Conservation (phyloP, 1,140 invertebrate species). For the Phymastichus coffea region DNA sequence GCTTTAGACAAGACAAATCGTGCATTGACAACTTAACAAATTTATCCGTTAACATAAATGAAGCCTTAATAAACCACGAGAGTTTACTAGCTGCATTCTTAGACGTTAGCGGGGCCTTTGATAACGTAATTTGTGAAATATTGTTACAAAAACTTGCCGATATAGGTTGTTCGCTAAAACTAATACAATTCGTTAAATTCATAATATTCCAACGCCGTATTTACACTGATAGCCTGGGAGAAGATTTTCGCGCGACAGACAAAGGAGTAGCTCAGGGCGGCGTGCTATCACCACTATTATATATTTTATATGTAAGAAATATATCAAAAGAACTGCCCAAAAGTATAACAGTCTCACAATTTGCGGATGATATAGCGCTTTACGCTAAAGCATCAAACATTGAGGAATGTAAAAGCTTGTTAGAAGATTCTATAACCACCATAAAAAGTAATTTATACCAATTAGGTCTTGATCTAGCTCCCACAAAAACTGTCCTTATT, state of each 20-base stretch:
- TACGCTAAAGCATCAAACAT: neutral
- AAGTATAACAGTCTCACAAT: neutral
- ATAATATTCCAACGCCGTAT: neutral
- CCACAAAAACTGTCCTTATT: slow-evolving; percentile 6
- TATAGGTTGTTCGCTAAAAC: neutral
- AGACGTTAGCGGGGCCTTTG: slow-evolving; percentile 22
- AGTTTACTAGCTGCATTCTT: slow-evolving; percentile 13
- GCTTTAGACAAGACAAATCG: too few relatives aligned
- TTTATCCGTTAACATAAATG: too few relatives aligned
- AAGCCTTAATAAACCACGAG: too few relatives aligned
- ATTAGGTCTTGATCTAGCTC: neutral
- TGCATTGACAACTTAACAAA: too few relatives aligned
- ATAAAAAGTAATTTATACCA: slow-evolving; percentile 5
- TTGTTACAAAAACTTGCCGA: slow-evolving; percentile 12
- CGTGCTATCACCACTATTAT: slow-evolving; percentile 16
- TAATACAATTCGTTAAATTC: neutral
- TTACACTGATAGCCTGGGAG: neutral
- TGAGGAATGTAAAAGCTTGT: neutral
- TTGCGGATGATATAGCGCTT: slow-evolving; percentile 20
- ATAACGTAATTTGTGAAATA: slow-evolving; percentile 21
- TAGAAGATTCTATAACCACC: slow-evolving; percentile 5
- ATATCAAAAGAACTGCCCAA: neutral
- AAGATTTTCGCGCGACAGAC: neutral
- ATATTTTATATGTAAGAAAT: neutral
- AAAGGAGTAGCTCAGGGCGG: slow-evolving; percentile 11